Evolutionary conservation across 2,113 vertebrate genomes (phyloP).

Genomic region (Galbula dea): DNA sequence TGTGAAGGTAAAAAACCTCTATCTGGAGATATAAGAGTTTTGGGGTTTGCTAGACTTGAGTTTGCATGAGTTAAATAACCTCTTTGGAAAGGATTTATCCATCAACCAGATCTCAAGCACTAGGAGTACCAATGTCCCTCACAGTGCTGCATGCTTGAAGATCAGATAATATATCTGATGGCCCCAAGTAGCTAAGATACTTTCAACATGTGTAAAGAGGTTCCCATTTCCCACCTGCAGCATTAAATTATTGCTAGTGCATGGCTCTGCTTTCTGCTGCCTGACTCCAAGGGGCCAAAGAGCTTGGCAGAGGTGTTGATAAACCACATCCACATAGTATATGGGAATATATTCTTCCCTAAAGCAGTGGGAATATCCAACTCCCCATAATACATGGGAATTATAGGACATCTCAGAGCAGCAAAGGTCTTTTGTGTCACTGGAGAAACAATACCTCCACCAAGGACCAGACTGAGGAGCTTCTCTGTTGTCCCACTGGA

Average conservation of each 20-base stretch:
- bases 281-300: background rate
- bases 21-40: background rate
- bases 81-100: background rate
- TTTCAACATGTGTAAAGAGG: background rate
- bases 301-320: background rate
- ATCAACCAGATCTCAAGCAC: background rate
- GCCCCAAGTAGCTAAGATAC: background rate
- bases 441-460: background rate
- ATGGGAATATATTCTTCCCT: background rate
- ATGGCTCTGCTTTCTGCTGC: background rate
- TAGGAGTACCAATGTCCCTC: background rate
- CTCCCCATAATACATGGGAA: background rate
- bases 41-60: background rate
- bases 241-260: background rate
- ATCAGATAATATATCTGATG: fast-evolving
- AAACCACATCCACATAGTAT: background rate
- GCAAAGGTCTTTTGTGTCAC: background rate
- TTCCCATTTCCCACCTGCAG: background rate
- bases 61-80: background rate
- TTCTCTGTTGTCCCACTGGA: background rate
- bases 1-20: too few relatives aligned
- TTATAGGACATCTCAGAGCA: background rate
- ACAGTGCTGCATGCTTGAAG: background rate
- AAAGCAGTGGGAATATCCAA: background rate
- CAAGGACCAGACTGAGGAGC: background rate